Evolutionary conservation across 2,888 invertebrate species (phyloP).

Genomic region (Stramonita haemastoma): DNA sequence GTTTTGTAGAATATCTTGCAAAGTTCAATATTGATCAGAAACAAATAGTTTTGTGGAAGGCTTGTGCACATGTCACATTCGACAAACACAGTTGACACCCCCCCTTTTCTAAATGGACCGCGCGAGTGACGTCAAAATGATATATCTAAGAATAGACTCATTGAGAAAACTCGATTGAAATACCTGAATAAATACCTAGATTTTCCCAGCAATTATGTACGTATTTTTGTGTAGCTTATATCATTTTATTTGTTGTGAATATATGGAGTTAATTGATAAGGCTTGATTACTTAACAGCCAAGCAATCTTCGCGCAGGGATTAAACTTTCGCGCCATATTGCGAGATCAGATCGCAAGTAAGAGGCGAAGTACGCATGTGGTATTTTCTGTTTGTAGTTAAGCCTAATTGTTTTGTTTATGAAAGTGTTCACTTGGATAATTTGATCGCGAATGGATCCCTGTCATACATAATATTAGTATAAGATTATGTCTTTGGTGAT

Average conservation of each 20-base stretch:
- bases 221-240: background rate
- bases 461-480: too few relatives aligned
- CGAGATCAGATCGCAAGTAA: background rate
- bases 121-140: slow-evolving; percentile 10
- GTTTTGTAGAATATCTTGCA: background rate
- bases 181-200: background rate
- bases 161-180: background rate
- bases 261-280: background rate
- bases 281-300: background rate
- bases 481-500: background rate
- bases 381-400: too few relatives aligned
- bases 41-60: background rate
- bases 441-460: too few relatives aligned
- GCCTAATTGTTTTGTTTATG: too few relatives aligned
- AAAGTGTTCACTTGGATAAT: too few relatives aligned
- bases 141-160: background rate
- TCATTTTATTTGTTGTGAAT: background rate
- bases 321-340: slow-evolving; percentile 35
- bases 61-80: background rate
- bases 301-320: background rate
- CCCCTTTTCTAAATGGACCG: background rate
- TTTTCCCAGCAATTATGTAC: background rate
- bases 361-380: too few relatives aligned
- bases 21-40: background rate
- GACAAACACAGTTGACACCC: background rate